Base-by-base conservation (phyloP, 2,888 invertebrate species). In the Pterostichus madidus region DNA sequence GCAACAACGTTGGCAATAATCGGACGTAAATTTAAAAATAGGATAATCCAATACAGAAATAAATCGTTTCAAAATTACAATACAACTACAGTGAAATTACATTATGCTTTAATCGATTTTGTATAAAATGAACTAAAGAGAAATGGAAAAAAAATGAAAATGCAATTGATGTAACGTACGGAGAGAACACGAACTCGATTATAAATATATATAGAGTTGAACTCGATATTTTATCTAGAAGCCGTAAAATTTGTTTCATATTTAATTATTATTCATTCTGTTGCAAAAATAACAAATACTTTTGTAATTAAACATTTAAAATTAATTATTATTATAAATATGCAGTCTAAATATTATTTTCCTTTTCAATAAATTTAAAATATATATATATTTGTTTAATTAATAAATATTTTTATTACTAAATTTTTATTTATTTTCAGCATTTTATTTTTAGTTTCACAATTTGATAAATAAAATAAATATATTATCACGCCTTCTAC, bases 1-100 rank as follows among this genome's bases (percentile, higher is more conserved):
- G n/a, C 8, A 13, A 13, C 49, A 49, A n/a, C 49, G 49, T 49
- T 49, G 49, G 2, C 64, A 64, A 64, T 64, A 64, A 64, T 64
- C 7, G 35, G 6, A 64, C 35, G 13, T 64, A 64, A 64, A 64
- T 39, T 64, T 64, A 64, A 64, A 64, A 64, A 64, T 64, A 39
- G 32, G 61, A 32, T 61, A 32, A 61, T 61, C 11, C 32, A 35
- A 61, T 61, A 11, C 61, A 32, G 61, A 39, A 64, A 64, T 32
- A 13, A 64, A 64, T 64, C 64, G 64, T 39, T 49, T 64, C 64
- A 64, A 64, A 64, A 64, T 64, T 32, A 64, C 35, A 64, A 64
- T 64, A 64, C n/a, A 35, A 39, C 35, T 13, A 64, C 32, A 6
- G 13, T 31, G n/a, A 64, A 64, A 64, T 64, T 35, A 64, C 13